A percentile compares a stretch with the other conserved stretches of the same genome.
phyloP scores from a whole-genome alignment of 2,797 vertebrate genomes.

The Loriculus beryllinus region DNA sequence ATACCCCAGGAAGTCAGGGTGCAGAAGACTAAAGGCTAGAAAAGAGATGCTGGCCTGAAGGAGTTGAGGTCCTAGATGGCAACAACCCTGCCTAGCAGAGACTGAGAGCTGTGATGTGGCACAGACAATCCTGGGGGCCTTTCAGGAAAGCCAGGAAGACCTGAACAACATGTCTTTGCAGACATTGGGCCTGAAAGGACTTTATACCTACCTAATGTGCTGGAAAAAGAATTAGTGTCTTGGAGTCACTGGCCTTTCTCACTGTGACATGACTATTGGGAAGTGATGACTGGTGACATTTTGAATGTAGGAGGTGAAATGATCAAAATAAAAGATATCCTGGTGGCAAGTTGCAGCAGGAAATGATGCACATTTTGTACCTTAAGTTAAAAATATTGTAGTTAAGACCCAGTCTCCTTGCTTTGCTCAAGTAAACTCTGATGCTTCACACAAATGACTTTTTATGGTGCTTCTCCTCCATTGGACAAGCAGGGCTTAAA shows the following conservation, averaged over 20 bases:
- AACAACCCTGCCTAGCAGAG: not conserved
- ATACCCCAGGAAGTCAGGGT: not conserved
- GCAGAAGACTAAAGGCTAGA: not conserved
- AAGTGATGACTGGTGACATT: conserved; percentile 55
- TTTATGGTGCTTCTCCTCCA: not conserved
- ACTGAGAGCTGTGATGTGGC: rapidly evolving
- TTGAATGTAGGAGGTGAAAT: conserved; percentile 11
- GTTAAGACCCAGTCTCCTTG: not conserved
- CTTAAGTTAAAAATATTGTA: not conserved
- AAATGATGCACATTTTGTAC: not conserved
- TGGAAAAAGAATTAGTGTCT: conserved; percentile 17
- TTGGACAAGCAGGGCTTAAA: not conserved
- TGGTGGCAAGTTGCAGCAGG: not conserved
- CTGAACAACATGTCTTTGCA: not conserved
- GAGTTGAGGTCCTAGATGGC: not conserved
- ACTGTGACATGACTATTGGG: conserved; percentile 1
- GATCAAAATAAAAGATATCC: not conserved
- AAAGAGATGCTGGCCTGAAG: not conserved
- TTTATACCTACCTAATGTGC: conserved; percentile 34
- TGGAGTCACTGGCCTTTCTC: conserved; percentile 55
- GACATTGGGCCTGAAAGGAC: not conserved
- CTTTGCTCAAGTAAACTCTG: not conserved
- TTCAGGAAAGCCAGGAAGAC: not conserved
- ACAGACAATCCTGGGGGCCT: not conserved
- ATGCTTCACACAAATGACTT: not conserved